Evolutionary conservation across 2,113 vertebrate species (phyloP), one percentile per base, ranked within the genome.

Genomic region (Echinops telfairi): DNA sequence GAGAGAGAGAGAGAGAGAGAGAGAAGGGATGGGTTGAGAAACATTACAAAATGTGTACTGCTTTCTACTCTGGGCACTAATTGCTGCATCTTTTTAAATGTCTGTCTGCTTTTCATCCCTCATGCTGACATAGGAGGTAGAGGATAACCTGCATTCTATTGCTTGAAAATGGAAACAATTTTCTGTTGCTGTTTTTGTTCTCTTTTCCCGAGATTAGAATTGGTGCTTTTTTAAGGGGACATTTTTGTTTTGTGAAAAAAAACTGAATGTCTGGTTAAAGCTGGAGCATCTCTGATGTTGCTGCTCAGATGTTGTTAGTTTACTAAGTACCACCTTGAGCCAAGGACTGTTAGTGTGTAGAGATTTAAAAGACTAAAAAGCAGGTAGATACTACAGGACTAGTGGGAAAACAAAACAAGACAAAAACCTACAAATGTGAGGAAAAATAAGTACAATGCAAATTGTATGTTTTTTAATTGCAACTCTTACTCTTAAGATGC

Each of bases 341-440:
- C 27, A 75, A 2, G 12, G 9, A 83, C 33, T 83, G 10, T 58
- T 43, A 79, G 33, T 92, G 91, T 89, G 43, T 91, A 29, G 73
- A 92, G n/a, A 71, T 83, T 8, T 36, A 29, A 85, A 86, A 79
- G 20, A 90, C 60, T 73, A 94, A 95, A 89, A 89, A 57, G 66
- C 25, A 80, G 40, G 8, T 81, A 53, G 47, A 14, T 53, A 53
- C 47, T 53, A 53, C 47, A 12, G 12, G 5, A 53, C 12, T 53
- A 53, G 47, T 53, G 12, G 62, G 33, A 85, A 91, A 73, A 38
- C 62, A 0, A 78, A 27, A 20, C 86, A 75, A 16, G 38, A 80
- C 86, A 91, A 60, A 9, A 92, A 22, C 38, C 33, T 64, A 36
- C 40, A 94, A 93, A 22, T 31, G 58, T 82, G 9, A 15, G 5